A percentile compares a stretch with the other conserved stretches of the same genome.
Evolutionary conservation across 2,888 invertebrate species (phyloP).

Genomic region (Hermaeophaga mercurialis): DNA sequence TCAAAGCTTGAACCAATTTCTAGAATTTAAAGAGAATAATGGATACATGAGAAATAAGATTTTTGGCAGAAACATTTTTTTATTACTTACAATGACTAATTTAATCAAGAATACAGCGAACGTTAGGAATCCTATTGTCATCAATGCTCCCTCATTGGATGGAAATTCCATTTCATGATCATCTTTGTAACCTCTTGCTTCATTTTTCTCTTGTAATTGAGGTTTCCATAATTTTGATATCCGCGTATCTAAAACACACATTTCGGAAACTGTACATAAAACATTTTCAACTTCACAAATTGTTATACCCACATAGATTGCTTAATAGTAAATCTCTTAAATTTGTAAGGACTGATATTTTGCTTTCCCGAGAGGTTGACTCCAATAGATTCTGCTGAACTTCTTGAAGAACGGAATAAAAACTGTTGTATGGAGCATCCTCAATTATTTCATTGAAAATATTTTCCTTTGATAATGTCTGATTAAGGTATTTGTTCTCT

Average conservation of each 20-base stretch:
- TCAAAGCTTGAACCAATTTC: constrained; percentile 72
- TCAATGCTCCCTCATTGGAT: constrained; percentile 78
- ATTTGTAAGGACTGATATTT: constrained; percentile 64
- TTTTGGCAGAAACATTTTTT: too few species aligned
- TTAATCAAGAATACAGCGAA: constrained; percentile 86
- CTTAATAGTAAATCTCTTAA: constrained; percentile 66
- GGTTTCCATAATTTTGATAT: constrained; percentile 39
- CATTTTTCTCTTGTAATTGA: constrained; percentile 21
- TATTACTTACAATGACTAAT: constrained; percentile 72
- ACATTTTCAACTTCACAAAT: background rate
- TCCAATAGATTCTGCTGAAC: constrained; percentile 52
- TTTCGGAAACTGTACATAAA: background rate
- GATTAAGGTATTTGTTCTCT: too few species aligned
- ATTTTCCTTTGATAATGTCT: constrained; percentile 1
- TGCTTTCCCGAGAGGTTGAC: constrained; percentile 57
- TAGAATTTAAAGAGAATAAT: constrained; percentile 52
- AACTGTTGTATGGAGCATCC: constrained; percentile 27
- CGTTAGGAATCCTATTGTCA: constrained; percentile 83
- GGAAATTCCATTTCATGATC: constrained; percentile 73
- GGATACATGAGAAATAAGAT: too few species aligned
- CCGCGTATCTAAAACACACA: constrained; percentile 29
- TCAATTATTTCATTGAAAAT: constrained; percentile 10
- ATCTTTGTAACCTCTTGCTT: constrained; percentile 46
- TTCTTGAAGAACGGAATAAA: constrained; percentile 43
- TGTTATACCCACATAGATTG: constrained; percentile 67